phyloP scores from a whole-genome alignment of 2,113 vertebrate genomes.

The Orthonyx spaldingii region DNA sequence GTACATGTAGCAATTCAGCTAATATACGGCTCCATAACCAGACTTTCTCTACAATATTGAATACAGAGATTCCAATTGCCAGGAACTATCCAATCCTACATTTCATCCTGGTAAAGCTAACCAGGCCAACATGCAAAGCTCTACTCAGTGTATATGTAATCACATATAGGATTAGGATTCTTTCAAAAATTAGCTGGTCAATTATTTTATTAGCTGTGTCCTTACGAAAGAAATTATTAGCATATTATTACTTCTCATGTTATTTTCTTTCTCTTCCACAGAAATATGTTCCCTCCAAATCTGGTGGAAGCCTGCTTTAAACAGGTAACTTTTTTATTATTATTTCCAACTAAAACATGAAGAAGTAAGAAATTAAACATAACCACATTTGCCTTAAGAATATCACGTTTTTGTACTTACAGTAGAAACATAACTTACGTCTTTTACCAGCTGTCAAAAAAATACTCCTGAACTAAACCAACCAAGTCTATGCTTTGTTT shows the following conservation, averaged over 20 bases:
- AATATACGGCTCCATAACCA: not conserved
- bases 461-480: accelerated
- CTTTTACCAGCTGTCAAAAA: not conserved
- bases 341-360: not conserved
- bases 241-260: not conserved
- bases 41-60: not conserved
- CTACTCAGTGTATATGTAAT: not conserved
- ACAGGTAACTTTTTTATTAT: constrained; percentile 83
- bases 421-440: not conserved
- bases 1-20: not conserved
- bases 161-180: not conserved
- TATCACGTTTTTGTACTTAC: not conserved
- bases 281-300: constrained; percentile 98
- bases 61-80: not conserved
- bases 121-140: not conserved
- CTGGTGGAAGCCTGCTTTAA: constrained; percentile 95
- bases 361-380: not conserved
- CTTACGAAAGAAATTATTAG: not conserved
- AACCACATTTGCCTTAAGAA: not conserved
- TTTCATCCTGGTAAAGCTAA: not conserved
- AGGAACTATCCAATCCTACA: not conserved
- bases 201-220: not conserved
- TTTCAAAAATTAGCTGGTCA: not conserved
- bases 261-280: constrained; percentile 69
- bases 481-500: not conserved